phyloP scores from a whole-genome alignment of 2,113 vertebrate genomes.

The Tragelaphus strepsiceros region DNA sequence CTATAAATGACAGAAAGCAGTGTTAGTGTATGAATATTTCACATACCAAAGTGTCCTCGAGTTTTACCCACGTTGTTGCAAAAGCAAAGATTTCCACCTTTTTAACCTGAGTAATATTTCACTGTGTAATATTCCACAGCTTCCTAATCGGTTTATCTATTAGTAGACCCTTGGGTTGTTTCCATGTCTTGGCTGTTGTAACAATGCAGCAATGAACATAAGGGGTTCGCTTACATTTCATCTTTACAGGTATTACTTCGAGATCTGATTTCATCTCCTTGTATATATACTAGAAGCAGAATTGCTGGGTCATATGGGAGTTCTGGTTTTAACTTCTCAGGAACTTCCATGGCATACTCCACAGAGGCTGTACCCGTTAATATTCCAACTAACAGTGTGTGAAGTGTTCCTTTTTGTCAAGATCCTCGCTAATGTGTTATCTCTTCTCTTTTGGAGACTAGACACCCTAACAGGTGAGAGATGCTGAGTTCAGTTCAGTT shows the following conservation, averaged over 20 bases:
- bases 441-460: background rate
- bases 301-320: background rate
- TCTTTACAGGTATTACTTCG: background rate
- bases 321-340: background rate
- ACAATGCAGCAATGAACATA: background rate
- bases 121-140: background rate
- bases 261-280: background rate
- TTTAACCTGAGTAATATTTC: background rate
- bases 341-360: background rate
- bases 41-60: background rate
- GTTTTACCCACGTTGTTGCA: background rate
- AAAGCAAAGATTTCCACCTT: background rate
- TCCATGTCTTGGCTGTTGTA: background rate
- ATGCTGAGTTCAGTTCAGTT: background rate
- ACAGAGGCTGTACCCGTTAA: background rate
- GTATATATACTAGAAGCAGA: background rate
- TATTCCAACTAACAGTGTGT: background rate
- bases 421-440: background rate
- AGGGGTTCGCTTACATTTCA: background rate
- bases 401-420: background rate
- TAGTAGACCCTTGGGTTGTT: background rate
- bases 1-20: background rate
- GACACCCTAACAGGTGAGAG: background rate
- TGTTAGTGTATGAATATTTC: background rate
- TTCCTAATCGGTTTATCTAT: background rate